Evolutionary conservation across 2,113 vertebrate species (phyloP), one percentile per base, ranked within the genome.

Genomic region (Anser brachyrhynchus): DNA sequence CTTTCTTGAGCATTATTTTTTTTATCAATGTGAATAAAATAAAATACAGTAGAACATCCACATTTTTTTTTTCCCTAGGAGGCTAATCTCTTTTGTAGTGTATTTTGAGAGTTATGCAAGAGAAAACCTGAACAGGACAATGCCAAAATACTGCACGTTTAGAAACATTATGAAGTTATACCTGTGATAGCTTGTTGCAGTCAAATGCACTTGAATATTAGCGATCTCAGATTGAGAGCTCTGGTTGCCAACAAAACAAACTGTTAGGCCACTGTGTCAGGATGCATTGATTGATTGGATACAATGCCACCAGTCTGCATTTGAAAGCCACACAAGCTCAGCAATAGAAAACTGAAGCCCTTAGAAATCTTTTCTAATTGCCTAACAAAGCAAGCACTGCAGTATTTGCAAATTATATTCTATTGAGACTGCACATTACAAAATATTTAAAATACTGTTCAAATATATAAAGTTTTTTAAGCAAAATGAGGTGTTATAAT

Each of bases 121-220:
- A 58, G 26, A 69, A 70, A 76, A 69, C 4, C 39, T 72, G 20
- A 66, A 39, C 44, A 65, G 19, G 2, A 35, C 29, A 73, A 10
- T 7, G 61, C 11, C 2, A 41, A 35, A 78, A 39, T 29, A 10
- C 41, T 79, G 13, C 26, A 3, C 2, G 1, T 59, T 76, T 35
- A 23, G 43, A 64, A 43, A 1, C 8, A 37, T 46, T n/a, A 6
- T 33, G 21, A 35, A 22, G 5, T 78, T 39, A 67, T 2, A 59
- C 1, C 39, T 3, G 1, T 43, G 33, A 14, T 3, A 13, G 3
- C 7, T 89, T 20, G 20, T 33, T 23, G 21, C 11, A n/a, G 13
- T 43, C 39, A 29, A 39, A 41, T 1, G 1, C 20, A 2, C 26
- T 66, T 72, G 10, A 71, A 8, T 22, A 25, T 35, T 22, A 44